Percentiles rank a stretch among this genome's conserved stretches.
Evolutionary conservation across 2,888 invertebrate genomes (phyloP).

Genomic region (Drosophila quinaria): DNA sequence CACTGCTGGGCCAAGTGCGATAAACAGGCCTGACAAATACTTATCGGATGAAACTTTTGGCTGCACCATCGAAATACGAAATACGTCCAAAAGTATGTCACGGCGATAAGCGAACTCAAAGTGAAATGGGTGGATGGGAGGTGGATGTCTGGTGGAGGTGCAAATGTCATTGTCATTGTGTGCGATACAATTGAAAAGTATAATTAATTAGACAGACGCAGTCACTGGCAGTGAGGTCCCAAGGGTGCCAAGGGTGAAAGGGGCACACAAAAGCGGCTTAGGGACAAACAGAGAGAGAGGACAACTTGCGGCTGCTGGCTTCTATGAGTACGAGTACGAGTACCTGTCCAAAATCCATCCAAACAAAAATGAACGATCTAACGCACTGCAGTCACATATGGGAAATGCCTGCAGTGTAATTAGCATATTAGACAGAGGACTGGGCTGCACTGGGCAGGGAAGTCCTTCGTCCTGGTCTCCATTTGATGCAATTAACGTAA

Average conservation of each 20-base stretch:
- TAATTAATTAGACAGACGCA: conserved; percentile 73
- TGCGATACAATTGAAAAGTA: conserved; percentile 77
- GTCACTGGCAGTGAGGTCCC: conserved; percentile 15
- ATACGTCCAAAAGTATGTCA: conserved; percentile 55
- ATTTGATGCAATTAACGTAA: conserved; percentile 77
- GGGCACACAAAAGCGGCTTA: conserved; percentile 47
- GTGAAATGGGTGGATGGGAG: conserved; percentile 51
- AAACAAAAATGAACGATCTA: conserved; percentile 61
- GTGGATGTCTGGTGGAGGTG: conserved; percentile 19
- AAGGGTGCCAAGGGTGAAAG: not conserved
- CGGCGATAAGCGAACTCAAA: conserved; percentile 55
- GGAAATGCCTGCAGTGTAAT: conserved; percentile 71
- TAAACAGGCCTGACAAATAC: conserved; percentile 34
- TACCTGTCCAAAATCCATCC: conserved; percentile 54
- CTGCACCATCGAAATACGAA: conserved; percentile 27
- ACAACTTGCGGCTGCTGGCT: conserved; percentile 23
- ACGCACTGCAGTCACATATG: conserved; percentile 69
- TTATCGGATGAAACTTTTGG: conserved; percentile 57
- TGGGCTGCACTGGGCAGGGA: not conserved
- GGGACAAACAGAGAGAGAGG: conserved; percentile 26
- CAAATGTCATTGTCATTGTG: conserved; percentile 75
- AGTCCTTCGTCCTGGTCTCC: conserved; percentile 50
- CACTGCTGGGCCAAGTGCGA: not conserved
- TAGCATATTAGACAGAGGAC: conserved; percentile 72
- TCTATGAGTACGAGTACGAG: conserved; percentile 4